Conservation (phyloP, 2,113 vertebrate species). For the Merops nubicus region DNA sequence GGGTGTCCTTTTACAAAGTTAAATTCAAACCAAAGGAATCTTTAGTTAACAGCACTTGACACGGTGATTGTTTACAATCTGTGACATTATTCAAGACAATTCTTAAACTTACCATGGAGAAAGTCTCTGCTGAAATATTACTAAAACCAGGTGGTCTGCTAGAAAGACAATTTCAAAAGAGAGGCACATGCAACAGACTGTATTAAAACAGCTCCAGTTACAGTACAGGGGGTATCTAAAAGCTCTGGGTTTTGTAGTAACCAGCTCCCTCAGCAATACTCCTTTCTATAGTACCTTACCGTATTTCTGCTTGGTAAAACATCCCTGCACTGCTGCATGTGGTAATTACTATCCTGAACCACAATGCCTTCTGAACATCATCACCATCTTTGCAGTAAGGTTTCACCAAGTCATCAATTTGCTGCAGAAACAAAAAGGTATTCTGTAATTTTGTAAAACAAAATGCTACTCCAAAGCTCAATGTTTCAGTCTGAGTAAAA, state of each 20-base stretch:
- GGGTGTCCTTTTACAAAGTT: neutral
- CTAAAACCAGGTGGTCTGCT: neutral
- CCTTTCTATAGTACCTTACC: slow-evolving; percentile 77
- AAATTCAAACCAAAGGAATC: neutral
- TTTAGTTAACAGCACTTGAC: neutral
- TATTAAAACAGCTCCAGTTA: neutral
- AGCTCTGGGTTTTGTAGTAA: neutral
- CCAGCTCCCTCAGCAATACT: neutral
- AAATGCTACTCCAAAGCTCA: neutral
- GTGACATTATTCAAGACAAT: neutral
- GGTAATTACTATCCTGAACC: slow-evolving; percentile 88
- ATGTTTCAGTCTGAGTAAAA: neutral
- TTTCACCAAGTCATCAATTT: slow-evolving; percentile 79
- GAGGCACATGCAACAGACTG: neutral
- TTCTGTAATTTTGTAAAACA: neutral
- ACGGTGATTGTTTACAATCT: neutral
- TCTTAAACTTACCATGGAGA: neutral
- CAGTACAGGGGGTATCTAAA: neutral
- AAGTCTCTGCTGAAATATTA: neutral
- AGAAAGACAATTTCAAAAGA: neutral
- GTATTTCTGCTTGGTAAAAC: slow-evolving; percentile 86
- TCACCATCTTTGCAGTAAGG: slow-evolving; percentile 88
- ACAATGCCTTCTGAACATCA: slow-evolving; percentile 85
- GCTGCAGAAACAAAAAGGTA: slow-evolving; percentile 67
- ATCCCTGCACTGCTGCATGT: slow-evolving; percentile 92